Percentiles rank a stretch among this genome's conserved stretches.
Conservation (phyloP, 2,888 invertebrate species). For the Myathropa florea region DNA sequence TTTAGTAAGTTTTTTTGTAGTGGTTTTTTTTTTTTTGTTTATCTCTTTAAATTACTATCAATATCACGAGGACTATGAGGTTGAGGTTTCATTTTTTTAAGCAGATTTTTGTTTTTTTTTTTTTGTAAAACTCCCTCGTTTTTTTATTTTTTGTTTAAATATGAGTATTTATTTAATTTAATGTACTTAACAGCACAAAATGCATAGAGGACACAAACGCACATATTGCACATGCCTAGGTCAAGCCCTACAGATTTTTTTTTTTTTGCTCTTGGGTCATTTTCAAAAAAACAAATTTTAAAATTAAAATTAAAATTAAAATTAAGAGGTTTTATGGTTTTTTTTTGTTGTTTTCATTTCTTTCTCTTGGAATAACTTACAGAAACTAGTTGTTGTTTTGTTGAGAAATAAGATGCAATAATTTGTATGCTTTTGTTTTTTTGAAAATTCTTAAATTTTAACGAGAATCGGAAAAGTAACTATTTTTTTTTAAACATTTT, state of each 20-base stretch:
- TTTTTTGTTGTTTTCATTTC: background rate
- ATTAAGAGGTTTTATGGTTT: background rate
- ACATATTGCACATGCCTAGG: too few species aligned
- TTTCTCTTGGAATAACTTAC: background rate
- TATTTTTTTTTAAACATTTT: slow-evolving; percentile 8
- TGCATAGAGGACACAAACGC: too few species aligned
- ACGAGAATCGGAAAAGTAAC: slow-evolving; percentile 21
- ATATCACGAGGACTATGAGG: background rate
- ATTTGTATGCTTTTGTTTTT: background rate
- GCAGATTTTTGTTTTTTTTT: background rate
- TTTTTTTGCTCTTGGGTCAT: too few species aligned
- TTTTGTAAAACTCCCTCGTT: background rate
- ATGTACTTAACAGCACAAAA: too few species aligned
- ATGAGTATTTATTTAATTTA: too few species aligned
- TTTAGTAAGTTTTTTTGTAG: background rate
- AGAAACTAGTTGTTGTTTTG: background rate
- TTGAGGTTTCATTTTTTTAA: background rate
- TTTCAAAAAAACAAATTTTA: too few species aligned
- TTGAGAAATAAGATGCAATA: background rate
- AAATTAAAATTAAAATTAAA: background rate
- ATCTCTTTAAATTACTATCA: background rate
- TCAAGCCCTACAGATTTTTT: too few species aligned
- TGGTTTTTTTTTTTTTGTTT: background rate
- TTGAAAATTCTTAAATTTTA: slow-evolving; percentile 7
- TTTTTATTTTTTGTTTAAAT: background rate